phyloP scores from a whole-genome alignment of 2,888 invertebrate genomes.

The Cosmorhoe ocellata region DNA sequence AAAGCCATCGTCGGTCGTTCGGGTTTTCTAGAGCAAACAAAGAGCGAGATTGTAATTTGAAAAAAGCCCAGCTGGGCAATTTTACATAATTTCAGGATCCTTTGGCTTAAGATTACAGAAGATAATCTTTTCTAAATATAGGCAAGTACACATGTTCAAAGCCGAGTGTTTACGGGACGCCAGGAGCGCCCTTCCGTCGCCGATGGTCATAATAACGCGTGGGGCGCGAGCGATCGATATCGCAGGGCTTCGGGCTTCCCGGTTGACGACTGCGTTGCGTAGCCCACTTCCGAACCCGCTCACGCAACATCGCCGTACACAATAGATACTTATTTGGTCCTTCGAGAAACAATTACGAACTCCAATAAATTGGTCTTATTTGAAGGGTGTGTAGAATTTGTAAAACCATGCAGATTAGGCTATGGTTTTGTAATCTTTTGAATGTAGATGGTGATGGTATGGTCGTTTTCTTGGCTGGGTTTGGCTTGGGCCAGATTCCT shows the following conservation, averaged over 20 bases:
- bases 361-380: constrained; percentile 21
- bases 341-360: constrained; percentile 43
- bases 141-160: constrained; percentile 44
- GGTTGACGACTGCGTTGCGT: constrained; percentile 51
- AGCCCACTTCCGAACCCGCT: constrained; percentile 48
- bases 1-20: constrained; percentile 19
- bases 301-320: constrained; percentile 53
- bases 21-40: constrained; percentile 20
- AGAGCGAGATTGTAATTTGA: constrained; percentile 21
- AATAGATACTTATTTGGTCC: constrained; percentile 44
- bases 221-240: constrained; percentile 77
- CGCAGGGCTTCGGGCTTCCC: constrained; percentile 67
- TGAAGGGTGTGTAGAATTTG: constrained; percentile 10
- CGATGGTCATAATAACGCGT: constrained; percentile 69
- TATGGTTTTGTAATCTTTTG: constrained; percentile 10
- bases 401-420: constrained; percentile 6
- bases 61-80: constrained; percentile 14
- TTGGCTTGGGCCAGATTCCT: too few relatives aligned
- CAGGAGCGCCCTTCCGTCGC: constrained; percentile 75
- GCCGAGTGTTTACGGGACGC: constrained; percentile 62
- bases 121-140: constrained; percentile 26
- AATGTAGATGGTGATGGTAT: neutral
- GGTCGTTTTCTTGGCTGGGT: too few relatives aligned
- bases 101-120: constrained; percentile 15
- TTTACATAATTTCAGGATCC: constrained; percentile 7